Percentiles rank a stretch among this genome's conserved stretches.
Conservation (phyloP, 1,140 invertebrate genomes). For the Zaprionus tsacasi region DNA sequence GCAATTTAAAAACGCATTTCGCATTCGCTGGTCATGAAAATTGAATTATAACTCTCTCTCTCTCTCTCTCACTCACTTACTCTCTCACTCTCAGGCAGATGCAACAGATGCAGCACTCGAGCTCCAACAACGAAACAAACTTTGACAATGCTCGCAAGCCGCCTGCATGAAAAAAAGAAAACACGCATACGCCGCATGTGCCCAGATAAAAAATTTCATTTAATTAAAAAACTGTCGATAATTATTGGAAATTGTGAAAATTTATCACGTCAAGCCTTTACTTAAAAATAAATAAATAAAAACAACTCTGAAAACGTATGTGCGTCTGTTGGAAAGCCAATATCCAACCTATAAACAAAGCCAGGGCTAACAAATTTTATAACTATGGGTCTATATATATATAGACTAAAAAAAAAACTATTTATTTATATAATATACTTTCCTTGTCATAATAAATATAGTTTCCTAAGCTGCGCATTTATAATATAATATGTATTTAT, state of each 20-base stretch:
- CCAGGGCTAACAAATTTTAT: no score
- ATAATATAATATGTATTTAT: no score
- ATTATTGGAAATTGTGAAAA: not conserved
- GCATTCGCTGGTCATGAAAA: conserved; percentile 38
- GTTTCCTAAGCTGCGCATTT: no score
- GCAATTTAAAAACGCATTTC: conserved; percentile 39
- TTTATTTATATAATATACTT: no score
- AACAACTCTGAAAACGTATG: no score
- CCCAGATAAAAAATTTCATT: not conserved
- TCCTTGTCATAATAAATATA: no score
- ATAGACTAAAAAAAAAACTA: no score
- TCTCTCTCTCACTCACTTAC: not conserved
- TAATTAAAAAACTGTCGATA: not conserved
- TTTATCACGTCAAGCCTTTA: no score
- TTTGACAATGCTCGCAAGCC: not conserved
- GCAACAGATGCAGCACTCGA: conserved; percentile 22
- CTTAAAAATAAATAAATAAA: no score
- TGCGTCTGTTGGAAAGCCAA: no score
- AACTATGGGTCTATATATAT: no score
- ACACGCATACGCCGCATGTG: conserved; percentile 3
- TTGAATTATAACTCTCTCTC: conserved; percentile 31
- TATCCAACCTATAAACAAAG: no score
- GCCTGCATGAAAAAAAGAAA: not conserved
- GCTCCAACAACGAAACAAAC: not conserved
- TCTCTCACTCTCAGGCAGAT: not conserved